Percentiles rank a stretch among this genome's conserved stretches.
phyloP scores from a whole-genome alignment of 2,113 vertebrate species.

The Eulacestoma nigropectus region DNA sequence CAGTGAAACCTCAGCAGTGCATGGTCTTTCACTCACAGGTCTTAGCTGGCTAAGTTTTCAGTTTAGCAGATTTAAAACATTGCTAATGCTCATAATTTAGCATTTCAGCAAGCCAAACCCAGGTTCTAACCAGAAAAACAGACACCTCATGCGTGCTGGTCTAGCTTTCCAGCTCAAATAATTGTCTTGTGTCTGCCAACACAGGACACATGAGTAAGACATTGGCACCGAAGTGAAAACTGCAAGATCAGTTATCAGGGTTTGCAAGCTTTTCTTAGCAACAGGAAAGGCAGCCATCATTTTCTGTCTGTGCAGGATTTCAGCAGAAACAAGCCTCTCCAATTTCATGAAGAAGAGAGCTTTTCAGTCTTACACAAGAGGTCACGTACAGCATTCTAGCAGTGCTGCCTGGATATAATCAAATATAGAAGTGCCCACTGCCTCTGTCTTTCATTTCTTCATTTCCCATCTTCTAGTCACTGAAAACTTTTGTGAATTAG shows the following conservation, averaged over 20 bases:
- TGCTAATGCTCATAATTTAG: neutral
- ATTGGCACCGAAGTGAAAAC: neutral
- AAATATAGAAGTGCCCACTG: neutral
- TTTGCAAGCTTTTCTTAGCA: constrained; percentile 5
- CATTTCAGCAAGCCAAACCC: neutral
- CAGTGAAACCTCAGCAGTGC: neutral
- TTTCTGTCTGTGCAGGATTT: neutral
- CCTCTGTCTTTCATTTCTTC: neutral
- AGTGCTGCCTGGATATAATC: neutral
- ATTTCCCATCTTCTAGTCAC: neutral
- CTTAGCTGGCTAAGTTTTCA: neutral
- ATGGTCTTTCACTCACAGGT: neutral
- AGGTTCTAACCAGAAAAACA: constrained; percentile 48
- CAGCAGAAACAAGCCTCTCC: neutral
- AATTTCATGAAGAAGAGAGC: neutral
- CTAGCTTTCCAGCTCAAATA: constrained; percentile 24
- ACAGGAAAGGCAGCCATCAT: neutral
- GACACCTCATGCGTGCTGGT: neutral
- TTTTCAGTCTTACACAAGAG: neutral
- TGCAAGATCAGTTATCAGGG: constrained; percentile 9
- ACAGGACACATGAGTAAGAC: constrained; percentile 22
- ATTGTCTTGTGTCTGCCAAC: neutral
- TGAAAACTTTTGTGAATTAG: neutral
- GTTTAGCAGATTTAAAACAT: neutral
- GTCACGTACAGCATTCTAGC: neutral